Conservation (phyloP, 2,113 vertebrate species). For the Mola mola region DNA sequence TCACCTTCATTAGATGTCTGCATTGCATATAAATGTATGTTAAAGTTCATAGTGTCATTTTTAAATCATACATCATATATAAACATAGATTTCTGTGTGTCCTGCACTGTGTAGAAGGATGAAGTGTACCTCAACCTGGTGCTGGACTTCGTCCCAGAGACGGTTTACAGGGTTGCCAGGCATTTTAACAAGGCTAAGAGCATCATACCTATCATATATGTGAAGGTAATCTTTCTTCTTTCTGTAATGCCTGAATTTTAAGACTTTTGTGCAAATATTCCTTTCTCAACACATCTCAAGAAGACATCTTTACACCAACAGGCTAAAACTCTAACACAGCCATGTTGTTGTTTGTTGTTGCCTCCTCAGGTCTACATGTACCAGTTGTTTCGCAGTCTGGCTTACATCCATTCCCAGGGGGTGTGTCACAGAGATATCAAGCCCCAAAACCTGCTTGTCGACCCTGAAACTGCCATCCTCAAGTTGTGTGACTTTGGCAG, state of each 20-base stretch:
- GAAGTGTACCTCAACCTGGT: conserved; percentile 94
- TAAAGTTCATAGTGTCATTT: not conserved
- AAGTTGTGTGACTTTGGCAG: conserved; percentile 96
- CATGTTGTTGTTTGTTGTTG: not conserved
- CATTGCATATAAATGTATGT: not conserved
- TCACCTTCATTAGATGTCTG: not conserved
- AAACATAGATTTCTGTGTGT: not conserved
- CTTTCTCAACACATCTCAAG: not conserved
- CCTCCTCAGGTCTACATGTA: conserved; percentile 91
- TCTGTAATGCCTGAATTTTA: not conserved
- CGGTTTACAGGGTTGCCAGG: conserved; percentile 91
- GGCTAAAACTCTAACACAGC: not conserved
- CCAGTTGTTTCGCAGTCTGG: conserved; percentile 93
- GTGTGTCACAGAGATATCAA: conserved; percentile 95
- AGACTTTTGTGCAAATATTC: not conserved
- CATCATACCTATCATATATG: conserved; percentile 91
- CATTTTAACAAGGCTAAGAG: conserved; percentile 94
- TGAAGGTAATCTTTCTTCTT: conserved; percentile 81
- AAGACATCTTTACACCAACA: not conserved
- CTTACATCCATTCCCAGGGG: conserved; percentile 95
- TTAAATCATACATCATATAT: not conserved
- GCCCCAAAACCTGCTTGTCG: conserved; percentile 92
- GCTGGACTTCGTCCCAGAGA: conserved; percentile 92
- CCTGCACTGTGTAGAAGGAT: conserved; percentile 82
- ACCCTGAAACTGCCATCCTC: conserved; percentile 91